Base-by-base conservation (phyloP, 2,113 vertebrate species). In the Beaufortia kweichowensis region DNA sequence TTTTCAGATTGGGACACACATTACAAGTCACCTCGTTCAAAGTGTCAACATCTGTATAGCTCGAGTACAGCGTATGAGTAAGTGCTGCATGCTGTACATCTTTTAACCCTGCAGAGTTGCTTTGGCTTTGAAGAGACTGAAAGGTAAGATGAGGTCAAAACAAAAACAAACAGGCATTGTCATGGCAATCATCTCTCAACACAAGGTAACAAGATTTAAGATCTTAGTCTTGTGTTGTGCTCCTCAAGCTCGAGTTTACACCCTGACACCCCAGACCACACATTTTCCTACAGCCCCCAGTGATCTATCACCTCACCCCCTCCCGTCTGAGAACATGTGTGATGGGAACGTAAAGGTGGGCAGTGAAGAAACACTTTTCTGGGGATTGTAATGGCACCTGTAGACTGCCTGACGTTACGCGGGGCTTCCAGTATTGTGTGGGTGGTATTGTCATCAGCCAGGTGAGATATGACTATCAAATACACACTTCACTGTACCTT, bases 391-490 rank as follows among this genome's bases (percentile, higher is more conserved):
- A 62, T 66, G 75, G 55, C 66, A 76, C 48, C 67, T 79, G 61
- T 67, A 14, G 21, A 65, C 21, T 55, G 50, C 31, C 29, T 79
- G 56, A 62, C 50, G 62, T 41, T 66, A 39, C 46, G 64, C 41
- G 29, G 59, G 64, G 68, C 78, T 82, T 82, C 81, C 78, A 83
- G 78, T 80, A 79, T 12, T 17, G 69, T 79, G 79, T 79, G 28
- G 79, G 82, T 41, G 79, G 19, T 29, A 48, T 81, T 81, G 76
- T 74, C 79, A 81, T 69, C 79, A 78, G 67, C 17, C 79, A 84
- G 82, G 77, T 84, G 76, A 76, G 72, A 62, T 81, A 84, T 84
- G 82, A 84, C 79, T 81, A 70, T 84, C 67, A 81, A 41, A 73
- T 83, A 67, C 67, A 39, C 28, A 66, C 66, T 56, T 81, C 75